These are phyloP conservation scores for Sycophaga agraensis DNA, from an alignment of 1,140 invertebrate species.

Conservation along the genomic window DNA sequence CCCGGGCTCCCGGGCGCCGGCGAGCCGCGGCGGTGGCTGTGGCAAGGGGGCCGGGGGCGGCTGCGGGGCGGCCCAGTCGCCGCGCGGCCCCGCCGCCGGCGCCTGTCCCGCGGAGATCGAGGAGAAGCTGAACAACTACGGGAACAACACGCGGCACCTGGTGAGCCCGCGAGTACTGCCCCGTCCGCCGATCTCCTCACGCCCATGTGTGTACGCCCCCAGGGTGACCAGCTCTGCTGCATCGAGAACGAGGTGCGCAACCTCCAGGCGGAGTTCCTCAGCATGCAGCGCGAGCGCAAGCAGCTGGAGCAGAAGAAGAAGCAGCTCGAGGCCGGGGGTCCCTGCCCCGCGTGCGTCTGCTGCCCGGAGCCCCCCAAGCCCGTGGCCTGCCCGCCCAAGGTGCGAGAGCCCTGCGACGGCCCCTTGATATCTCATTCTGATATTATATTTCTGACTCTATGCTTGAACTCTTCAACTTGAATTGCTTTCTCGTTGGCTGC, in stretches of 20 bases:
- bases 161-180: slow-evolving; percentile 25
- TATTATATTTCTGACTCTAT: too few relatives aligned
- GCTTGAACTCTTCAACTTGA: too few relatives aligned
- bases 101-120: slow-evolving; percentile 42
- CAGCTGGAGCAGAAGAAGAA: slow-evolving; percentile 60
- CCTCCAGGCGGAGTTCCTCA: slow-evolving; percentile 63
- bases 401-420: neutral
- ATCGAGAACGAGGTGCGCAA: slow-evolving; percentile 62
- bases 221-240: slow-evolving; percentile 43
- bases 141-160: slow-evolving; percentile 42
- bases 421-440: too few relatives aligned
- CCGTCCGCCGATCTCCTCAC: too few relatives aligned
- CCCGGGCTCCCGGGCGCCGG: too few relatives aligned
- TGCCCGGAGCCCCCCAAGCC: slow-evolving; percentile 33
- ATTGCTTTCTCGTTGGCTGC: too few relatives aligned
- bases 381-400: slow-evolving; percentile 1
- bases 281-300: slow-evolving; percentile 61
- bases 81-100: neutral
- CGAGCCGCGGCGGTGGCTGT: too few relatives aligned
- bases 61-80: too few relatives aligned
- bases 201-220: too few relatives aligned
- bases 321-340: slow-evolving; percentile 48
- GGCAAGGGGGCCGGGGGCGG: too few relatives aligned
- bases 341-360: slow-evolving; percentile 42
- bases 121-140: slow-evolving; percentile 33